These are phyloP conservation scores for Callopanchax toddi DNA, from an alignment of 2,113 vertebrate species.

Conservation along the genomic window DNA sequence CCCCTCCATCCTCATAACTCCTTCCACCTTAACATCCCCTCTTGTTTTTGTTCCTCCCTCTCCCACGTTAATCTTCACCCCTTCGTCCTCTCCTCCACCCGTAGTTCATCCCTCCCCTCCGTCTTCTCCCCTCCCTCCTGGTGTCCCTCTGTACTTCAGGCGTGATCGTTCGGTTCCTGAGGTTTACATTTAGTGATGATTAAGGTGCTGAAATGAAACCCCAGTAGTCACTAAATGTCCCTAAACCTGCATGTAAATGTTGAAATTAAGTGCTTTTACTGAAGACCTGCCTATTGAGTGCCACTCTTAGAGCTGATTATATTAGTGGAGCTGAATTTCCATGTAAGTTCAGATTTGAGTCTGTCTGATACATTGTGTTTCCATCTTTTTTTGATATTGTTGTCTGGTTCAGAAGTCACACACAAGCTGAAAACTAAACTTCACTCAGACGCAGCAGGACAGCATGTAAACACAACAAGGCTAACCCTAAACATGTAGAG, in stretches of 20 bases:
- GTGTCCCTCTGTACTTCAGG: constrained; percentile 60
- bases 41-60: neutral
- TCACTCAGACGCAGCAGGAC: neutral
- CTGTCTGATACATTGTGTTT: constrained; percentile 35
- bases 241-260: neutral
- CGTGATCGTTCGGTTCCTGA: constrained; percentile 68
- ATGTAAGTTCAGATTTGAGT: constrained; percentile 3
- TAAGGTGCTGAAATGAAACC: neutral
- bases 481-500: too few relatives aligned
- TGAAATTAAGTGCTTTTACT: neutral
- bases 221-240: neutral
- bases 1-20: neutral
- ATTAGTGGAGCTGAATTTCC: constrained; percentile 6
- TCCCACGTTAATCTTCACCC: neutral
- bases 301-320: neutral
- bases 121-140: constrained; percentile 52
- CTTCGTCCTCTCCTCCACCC: constrained; percentile 19
- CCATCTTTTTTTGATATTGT: constrained; percentile 44
- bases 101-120: constrained; percentile 30
- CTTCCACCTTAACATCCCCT: neutral
- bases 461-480: neutral
- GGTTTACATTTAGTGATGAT: constrained; percentile 63
- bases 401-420: constrained; percentile 53
- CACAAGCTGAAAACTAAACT: neutral
- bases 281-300: constrained; percentile 2